These are phyloP conservation scores for Rhabditoides inermis DNA, from an alignment of 2,888 invertebrate species.

Conservation along the genomic window DNA sequence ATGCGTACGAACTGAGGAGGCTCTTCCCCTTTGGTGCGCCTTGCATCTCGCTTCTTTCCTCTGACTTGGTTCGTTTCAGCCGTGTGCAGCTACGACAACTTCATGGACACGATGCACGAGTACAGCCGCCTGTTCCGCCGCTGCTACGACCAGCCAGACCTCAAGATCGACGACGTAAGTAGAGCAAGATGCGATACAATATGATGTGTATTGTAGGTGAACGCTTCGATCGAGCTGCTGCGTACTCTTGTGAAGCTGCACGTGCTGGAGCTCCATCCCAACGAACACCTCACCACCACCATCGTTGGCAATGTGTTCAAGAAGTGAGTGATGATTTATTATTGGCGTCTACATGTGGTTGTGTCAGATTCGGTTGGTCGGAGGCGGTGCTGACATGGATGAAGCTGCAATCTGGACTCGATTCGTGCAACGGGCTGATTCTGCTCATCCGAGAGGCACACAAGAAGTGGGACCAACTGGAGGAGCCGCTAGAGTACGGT, in stretches of 20 bases:
- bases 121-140: slow-evolving; percentile 21
- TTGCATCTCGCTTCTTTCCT: background rate
- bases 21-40: slow-evolving; percentile 30
- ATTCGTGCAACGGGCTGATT: too few species aligned
- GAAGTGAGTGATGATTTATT: slow-evolving; percentile 7
- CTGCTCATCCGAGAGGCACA: too few species aligned
- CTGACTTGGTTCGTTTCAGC: slow-evolving; percentile 11
- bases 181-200: too few species aligned
- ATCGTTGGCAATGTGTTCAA: slow-evolving; percentile 27
- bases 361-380: too few species aligned
- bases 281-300: slow-evolving; percentile 27
- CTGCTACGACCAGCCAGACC: slow-evolving; percentile 22
- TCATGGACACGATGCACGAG: slow-evolving; percentile 23
- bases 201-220: slow-evolving; percentile 5
- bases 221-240: slow-evolving; percentile 33
- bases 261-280: slow-evolving; percentile 26
- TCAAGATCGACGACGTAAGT: too few species aligned
- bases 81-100: slow-evolving; percentile 15
- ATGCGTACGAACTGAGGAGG: slow-evolving; percentile 30
- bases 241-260: slow-evolving; percentile 31
- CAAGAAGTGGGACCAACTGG: too few species aligned
- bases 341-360: background rate
- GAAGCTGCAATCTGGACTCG: too few species aligned
- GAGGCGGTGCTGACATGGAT: too few species aligned
- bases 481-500: too few species aligned